phyloP scores from a whole-genome alignment of 2,113 vertebrate genomes.

The Rhadina sibilatrix region DNA sequence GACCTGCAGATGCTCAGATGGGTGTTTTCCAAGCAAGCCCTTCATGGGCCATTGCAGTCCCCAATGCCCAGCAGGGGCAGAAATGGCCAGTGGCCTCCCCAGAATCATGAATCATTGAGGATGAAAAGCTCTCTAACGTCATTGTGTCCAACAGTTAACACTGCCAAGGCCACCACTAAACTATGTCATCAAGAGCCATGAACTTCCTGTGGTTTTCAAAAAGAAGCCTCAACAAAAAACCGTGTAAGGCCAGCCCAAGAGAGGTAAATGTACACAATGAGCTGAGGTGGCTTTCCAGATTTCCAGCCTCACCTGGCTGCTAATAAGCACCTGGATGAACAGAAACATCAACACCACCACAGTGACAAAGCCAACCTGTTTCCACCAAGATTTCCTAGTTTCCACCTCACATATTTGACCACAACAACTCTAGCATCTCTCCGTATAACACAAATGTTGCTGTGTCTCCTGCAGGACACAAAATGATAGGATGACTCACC shows the following conservation, averaged over 20 bases:
- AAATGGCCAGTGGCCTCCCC: background rate
- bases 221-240: background rate
- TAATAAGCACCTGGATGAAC: background rate
- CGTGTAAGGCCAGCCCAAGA: background rate
- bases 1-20: too few relatives aligned
- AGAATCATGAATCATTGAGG: background rate
- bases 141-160: background rate
- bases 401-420: background rate
- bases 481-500: fast-evolving
- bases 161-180: background rate
- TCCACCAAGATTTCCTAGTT: background rate
- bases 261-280: background rate
- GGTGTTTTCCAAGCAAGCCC: background rate
- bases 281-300: background rate
- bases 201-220: background rate
- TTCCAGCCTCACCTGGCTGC: background rate
- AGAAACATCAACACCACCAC: background rate
- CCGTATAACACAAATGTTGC: background rate
- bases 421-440: background rate
- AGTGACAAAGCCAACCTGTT: background rate
- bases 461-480: background rate
- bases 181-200: background rate
- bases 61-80: too few relatives aligned
- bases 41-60: background rate
- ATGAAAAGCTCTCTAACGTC: background rate